phyloP scores from a whole-genome alignment of 2,888 invertebrate genomes.

The Sipha maydis region DNA sequence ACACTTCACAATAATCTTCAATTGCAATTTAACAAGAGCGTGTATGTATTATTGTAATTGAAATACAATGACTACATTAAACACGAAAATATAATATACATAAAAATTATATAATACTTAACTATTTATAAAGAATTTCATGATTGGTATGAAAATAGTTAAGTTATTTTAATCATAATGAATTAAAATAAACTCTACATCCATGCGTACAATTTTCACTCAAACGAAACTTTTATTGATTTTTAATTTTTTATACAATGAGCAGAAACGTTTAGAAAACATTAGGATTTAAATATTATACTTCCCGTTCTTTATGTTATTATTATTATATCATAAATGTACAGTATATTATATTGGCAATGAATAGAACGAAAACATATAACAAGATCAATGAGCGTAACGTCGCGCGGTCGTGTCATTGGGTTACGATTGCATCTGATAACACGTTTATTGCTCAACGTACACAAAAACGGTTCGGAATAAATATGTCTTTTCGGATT shows the following conservation, averaged over 20 bases:
- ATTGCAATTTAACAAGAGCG: background rate
- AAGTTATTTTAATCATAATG: background rate
- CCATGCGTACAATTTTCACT: background rate
- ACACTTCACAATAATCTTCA: background rate
- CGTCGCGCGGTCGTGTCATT: conserved; percentile 19
- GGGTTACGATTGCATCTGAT: conserved; percentile 15
- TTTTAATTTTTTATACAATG: background rate
- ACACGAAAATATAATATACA: background rate
- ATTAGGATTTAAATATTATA: background rate
- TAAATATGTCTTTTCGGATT: conserved; percentile 26
- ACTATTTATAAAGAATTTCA: too few relatives aligned
- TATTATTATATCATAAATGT: conserved; percentile 11
- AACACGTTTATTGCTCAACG: conserved; percentile 43
- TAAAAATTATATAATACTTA: background rate
- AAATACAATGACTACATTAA: background rate
- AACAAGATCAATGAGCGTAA: background rate
- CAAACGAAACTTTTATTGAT: background rate
- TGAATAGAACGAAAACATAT: conserved; percentile 21
- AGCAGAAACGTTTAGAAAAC: background rate
- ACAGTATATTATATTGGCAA: conserved; percentile 32
- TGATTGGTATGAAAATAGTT: too few relatives aligned
- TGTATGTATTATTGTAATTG: background rate
- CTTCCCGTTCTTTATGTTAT: background rate
- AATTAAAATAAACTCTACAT: background rate
- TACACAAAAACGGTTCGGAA: conserved; percentile 26